These are phyloP conservation scores for Elmis aenea DNA, from an alignment of 2,888 invertebrate species.

Conservation along the genomic window DNA sequence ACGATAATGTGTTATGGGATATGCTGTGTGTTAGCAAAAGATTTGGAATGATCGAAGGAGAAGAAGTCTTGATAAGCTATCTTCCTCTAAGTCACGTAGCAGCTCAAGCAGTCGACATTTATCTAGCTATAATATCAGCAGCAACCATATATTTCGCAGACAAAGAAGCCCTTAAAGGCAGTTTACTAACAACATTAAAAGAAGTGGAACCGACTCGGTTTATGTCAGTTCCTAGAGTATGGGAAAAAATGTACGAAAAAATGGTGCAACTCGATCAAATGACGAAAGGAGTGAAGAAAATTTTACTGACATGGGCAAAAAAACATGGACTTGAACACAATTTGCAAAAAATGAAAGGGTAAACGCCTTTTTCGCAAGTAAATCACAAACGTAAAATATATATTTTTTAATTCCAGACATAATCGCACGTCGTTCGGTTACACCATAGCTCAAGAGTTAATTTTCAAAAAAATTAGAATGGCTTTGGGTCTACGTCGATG, in stretches of 20 bases:
- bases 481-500: conserved; percentile 75
- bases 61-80: conserved; percentile 69
- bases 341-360: conserved; percentile 59
- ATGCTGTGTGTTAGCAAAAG: conserved; percentile 54
- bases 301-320: conserved; percentile 73
- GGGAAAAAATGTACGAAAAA: conserved; percentile 89
- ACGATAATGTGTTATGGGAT: conserved; percentile 80
- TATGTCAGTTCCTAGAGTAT: conserved; percentile 86
- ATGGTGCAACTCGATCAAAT: conserved; percentile 70
- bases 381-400: no score
- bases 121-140: conserved; percentile 58
- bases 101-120: conserved; percentile 83
- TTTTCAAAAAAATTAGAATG: conserved; percentile 73
- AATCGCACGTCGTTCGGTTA: conserved; percentile 60
- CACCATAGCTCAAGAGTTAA: conserved; percentile 68
- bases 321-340: conserved; percentile 66
- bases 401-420: conserved; percentile 25
- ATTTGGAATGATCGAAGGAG: conserved; percentile 50
- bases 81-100: conserved; percentile 88
- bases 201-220: conserved; percentile 80
- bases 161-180: conserved; percentile 83
- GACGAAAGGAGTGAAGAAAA: conserved; percentile 66
- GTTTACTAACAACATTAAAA: conserved; percentile 67
- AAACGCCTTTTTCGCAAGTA: no score
- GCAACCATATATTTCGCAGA: conserved; percentile 83